Conservation (phyloP, 1,140 invertebrate genomes). For the Parasteatoda tepidariorum region DNA sequence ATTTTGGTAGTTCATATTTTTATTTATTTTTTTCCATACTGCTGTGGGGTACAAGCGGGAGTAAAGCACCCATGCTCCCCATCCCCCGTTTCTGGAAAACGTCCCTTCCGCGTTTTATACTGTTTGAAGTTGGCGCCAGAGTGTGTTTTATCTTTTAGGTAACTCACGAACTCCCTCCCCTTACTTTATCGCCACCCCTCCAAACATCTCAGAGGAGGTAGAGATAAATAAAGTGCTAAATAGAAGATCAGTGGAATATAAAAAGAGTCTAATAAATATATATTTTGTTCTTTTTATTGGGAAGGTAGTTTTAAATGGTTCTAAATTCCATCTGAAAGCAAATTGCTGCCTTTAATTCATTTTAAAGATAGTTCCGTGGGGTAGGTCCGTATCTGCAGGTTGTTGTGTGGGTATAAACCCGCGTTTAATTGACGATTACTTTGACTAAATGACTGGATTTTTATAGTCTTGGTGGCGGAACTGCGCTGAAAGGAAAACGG, state of each 20-base stretch:
- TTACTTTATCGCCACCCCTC: background rate
- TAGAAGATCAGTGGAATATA: background rate
- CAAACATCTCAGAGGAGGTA: conserved; percentile 1
- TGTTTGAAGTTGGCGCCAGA: conserved; percentile 38
- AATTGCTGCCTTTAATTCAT: background rate
- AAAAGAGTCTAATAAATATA: background rate
- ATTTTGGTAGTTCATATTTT: conserved; percentile 29
- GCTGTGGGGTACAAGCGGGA: background rate
- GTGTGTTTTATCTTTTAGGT: background rate
- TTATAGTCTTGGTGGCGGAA: background rate
- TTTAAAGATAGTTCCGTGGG: background rate
- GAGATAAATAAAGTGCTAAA: conserved; percentile 14
- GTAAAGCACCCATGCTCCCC: background rate
- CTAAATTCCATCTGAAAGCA: background rate
- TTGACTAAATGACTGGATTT: background rate
- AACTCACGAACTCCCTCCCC: background rate
- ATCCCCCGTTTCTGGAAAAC: background rate
- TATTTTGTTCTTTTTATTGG: background rate
- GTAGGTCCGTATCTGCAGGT: background rate
- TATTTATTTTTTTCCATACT: background rate
- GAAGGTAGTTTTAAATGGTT: background rate
- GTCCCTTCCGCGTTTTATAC: conserved; percentile 15
- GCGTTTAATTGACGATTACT: background rate
- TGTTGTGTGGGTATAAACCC: background rate
- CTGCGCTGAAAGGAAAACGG: no score